Evolutionary conservation across 2,888 invertebrate species (phyloP), one percentile per base, ranked within the genome.

Genomic region (Silvanus unidentatus): DNA sequence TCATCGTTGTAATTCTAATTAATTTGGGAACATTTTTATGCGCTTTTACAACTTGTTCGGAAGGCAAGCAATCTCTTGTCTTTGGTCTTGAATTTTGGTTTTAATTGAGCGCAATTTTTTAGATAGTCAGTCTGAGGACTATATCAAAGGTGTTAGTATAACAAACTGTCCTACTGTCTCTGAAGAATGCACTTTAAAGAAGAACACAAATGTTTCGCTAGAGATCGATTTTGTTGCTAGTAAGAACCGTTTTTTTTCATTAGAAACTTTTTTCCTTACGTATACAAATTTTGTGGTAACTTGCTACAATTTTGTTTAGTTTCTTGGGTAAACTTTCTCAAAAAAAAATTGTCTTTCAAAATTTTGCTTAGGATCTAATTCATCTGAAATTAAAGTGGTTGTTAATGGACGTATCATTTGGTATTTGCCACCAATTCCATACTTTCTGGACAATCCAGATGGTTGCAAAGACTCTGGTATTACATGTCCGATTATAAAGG

Each of bases 371-470:
- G 84, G 75, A 39, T 70, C 70, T 53, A 76, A 74, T 41, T 72
- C 78, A 2, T 63, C 68, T 30, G 58, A 59, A 8, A 71, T 88
- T 11, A 77, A 68, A 40, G 81, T 86, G 0, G 77, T 80, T 2
- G 88, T 91, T 0, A 86, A 87, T 69, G 92, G 91, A n/a, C 1
- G 74, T 86, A 45, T 76, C 91, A 30, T 75, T 82, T 71, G 82
- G 81, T 45, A 71, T 88, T n/a, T n/a, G n/a, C n/a, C n/a, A 28
- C 82, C 84, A 0, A 75, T 88, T 50, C 86, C 87, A 1, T 91
- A 89, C 68, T 80, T 80, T 6, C 67, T 90, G 49, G 75, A 81
- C 12, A 81, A 89, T 64, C 77, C 85, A 0, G 77, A 90, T 66
- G 89, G 82, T 1, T 91, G 91, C 65, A 71, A 75, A 30, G 74